Evolutionary conservation across 92 coral and sea anemone species (phyloP), one percentile per base, ranked within the genome.

Genomic region (Bergia sp.): DNA sequence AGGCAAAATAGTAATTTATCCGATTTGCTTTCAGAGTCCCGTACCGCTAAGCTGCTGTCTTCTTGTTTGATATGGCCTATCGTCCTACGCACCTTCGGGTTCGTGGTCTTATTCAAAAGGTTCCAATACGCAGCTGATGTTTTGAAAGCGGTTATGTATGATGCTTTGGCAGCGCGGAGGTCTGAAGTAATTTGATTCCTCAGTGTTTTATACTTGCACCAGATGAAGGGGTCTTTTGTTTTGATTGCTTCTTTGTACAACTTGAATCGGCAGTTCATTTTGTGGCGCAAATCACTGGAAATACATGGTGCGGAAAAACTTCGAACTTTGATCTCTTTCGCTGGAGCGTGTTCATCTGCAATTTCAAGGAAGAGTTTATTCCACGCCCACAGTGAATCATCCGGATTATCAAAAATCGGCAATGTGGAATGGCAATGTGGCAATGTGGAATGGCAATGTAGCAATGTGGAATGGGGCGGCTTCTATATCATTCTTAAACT

Each of bases 91-190:
- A 58, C 13, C 67, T 66, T 66, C 8, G 73, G 73, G 73, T 66
- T 66, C 73, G 73, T 76, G 23, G 81, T 45, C 36, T 66, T 66
- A 66, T 66, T 66, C 73, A 66, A 7, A 66, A 66, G 36, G 29
- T 76, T 76, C 81, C 81, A 76, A 76, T 76, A 76, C 7, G 81
- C 81, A 37, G 49, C 38, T 47, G 81, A 40, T 40, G 81, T 11
- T 11, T 29, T 76, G 81, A 76, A n/a, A 41, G 47, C 81, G 29
- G 47, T 76, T 41, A 66, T 66, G 36, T 66, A 0, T 64, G 71
- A 64, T 64, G 71, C 71, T 64, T 64, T 64, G 21, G 71, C 71
- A 64, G 71, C 71, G 73, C 73, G 73, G 36, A 66, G 73, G 29
- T 66, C 73, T 66, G 73, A 66, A 3, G 73, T 66, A 66, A 66